These are phyloP conservation scores for Trichomycterus rosablanca DNA, from an alignment of 2,113 vertebrate genomes.

Conservation along the genomic window DNA sequence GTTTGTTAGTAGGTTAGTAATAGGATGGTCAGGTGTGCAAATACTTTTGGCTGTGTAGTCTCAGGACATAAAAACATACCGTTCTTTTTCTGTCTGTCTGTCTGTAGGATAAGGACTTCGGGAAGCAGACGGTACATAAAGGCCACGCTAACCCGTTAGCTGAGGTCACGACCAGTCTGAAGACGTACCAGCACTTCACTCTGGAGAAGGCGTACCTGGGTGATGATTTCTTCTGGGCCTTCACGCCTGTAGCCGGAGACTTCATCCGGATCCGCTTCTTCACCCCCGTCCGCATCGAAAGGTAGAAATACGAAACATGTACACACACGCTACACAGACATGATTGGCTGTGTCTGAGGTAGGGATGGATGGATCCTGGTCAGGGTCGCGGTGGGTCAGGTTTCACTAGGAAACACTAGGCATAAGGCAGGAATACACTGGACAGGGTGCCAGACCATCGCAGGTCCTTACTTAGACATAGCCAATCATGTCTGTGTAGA, in stretches of 20 bases:
- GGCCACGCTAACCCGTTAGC: conserved; percentile 94
- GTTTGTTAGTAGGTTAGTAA: too few species aligned
- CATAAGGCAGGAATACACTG: too few species aligned
- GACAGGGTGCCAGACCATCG: too few species aligned
- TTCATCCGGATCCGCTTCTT: conserved; percentile 97
- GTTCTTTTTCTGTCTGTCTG: not conserved
- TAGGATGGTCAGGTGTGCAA: too few species aligned
- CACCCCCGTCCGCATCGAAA: conserved; percentile 88
- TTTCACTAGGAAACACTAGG: too few species aligned
- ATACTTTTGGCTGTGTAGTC: too few species aligned
- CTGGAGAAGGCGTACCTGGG: conserved; percentile 96
- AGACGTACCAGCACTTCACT: conserved; percentile 98
- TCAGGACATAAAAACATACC: not conserved
- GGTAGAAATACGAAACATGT: conserved; percentile 55
- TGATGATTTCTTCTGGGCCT: conserved; percentile 99
- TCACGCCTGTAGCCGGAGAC: conserved; percentile 89
- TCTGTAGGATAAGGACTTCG: conserved; percentile 92
- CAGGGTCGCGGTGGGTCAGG: too few species aligned
- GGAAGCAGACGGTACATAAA: conserved; percentile 88
- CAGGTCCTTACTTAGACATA: too few species aligned
- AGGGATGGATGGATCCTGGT: too few species aligned
- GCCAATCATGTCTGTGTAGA: too few species aligned
- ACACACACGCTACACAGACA: conserved; percentile 12
- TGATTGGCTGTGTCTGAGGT: too few species aligned
- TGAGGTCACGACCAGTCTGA: conserved; percentile 95